These are phyloP conservation scores for Sorex araneus DNA, from an alignment of 2,113 vertebrate species.

Conservation along the genomic window DNA sequence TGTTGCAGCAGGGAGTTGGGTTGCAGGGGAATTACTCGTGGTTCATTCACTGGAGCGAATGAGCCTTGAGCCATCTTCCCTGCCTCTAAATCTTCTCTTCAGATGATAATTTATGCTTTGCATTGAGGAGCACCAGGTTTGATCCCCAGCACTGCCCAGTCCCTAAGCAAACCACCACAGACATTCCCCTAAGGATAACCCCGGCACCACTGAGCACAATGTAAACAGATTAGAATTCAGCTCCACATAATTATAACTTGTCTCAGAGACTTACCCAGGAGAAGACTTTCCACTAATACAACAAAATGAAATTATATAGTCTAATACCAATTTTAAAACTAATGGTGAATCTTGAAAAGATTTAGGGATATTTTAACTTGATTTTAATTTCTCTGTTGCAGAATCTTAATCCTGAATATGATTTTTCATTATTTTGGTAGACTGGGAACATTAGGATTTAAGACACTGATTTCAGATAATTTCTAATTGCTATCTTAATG, in stretches of 20 bases:
- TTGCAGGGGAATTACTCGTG: too few relatives aligned
- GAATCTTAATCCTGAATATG: not conserved
- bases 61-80: too few relatives aligned
- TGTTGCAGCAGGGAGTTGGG: too few relatives aligned
- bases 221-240: not conserved
- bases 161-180: too few relatives aligned
- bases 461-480: constrained; percentile 29
- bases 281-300: not conserved
- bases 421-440: constrained; percentile 40
- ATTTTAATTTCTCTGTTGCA: constrained; percentile 47
- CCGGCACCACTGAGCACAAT: too few relatives aligned
- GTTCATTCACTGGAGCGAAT: too few relatives aligned
- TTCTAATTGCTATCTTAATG: not conserved
- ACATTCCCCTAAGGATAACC: too few relatives aligned
- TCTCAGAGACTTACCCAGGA: not conserved
- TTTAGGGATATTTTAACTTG: not conserved
- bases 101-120: too few relatives aligned
- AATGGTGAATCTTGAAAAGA: not conserved
- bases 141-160: too few relatives aligned
- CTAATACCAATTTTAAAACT: not conserved
- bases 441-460: constrained; percentile 21
- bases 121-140: too few relatives aligned
- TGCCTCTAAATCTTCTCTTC: too few relatives aligned
- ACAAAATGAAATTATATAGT: constrained; percentile 20
- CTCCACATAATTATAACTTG: not conserved